phyloP scores from a whole-genome alignment of 1,140 invertebrate species.

The Aphelenchoides besseyi region DNA sequence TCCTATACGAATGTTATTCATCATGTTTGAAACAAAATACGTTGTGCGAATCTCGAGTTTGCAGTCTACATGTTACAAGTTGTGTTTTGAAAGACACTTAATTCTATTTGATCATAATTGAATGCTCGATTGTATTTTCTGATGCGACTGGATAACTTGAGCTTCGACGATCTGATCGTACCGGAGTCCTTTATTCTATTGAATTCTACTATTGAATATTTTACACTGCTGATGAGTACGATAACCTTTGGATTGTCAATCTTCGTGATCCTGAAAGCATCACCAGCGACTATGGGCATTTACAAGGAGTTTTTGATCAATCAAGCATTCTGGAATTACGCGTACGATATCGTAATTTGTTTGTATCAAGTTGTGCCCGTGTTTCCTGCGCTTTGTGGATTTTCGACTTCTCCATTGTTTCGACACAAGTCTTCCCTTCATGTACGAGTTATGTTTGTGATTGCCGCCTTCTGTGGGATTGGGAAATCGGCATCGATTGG shows the following conservation, averaged over 20 bases:
- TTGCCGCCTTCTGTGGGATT: background rate
- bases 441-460: background rate
- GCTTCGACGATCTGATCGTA: background rate
- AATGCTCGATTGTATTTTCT: background rate
- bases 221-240: background rate
- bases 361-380: background rate
- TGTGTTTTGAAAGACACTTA: too few relatives aligned
- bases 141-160: background rate
- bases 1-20: too few relatives aligned
- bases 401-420: background rate
- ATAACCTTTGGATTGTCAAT: background rate
- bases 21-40: too few relatives aligned
- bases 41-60: too few relatives aligned
- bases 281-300: background rate
- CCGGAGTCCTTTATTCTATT: background rate
- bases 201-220: background rate
- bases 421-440: background rate
- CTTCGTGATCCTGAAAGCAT: slow-evolving; percentile 1
- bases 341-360: background rate
- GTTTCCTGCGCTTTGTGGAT: background rate
- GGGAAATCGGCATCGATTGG: background rate
- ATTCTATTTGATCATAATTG: background rate
- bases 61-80: too few relatives aligned
- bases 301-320: slow-evolving; percentile 4
- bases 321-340: background rate